Percentiles rank a stretch among this genome's conserved stretches.
phyloP scores from a whole-genome alignment of 2,888 invertebrate species.

The Nephrocerus scutellatus region DNA sequence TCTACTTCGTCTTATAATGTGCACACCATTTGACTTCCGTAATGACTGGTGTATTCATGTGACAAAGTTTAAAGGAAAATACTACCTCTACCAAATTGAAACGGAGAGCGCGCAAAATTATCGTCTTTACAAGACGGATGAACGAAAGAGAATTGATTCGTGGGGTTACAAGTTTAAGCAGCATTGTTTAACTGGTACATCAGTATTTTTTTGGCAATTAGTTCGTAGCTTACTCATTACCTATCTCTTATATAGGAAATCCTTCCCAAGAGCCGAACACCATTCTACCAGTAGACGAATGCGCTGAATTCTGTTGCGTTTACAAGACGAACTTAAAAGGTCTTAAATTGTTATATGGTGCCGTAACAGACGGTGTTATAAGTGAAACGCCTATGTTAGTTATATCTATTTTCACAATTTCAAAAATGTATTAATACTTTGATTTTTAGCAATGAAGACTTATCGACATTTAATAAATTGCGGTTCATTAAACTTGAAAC shows the following conservation, averaged over 20 bases:
- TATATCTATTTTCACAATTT: no score
- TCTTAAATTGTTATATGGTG: constrained; percentile 60
- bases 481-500: constrained; percentile 69
- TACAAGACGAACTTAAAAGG: constrained; percentile 54
- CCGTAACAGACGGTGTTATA: constrained; percentile 66
- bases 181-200: constrained; percentile 57
- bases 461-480: constrained; percentile 27
- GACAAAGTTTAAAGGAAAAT: constrained; percentile 56
- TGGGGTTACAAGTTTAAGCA: constrained; percentile 78
- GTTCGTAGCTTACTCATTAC: no score
- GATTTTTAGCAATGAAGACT: constrained; percentile 12
- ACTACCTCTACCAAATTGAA: constrained; percentile 62
- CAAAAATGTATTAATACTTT: no score
- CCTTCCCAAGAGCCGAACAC: constrained; percentile 39
- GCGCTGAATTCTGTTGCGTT: constrained; percentile 61
- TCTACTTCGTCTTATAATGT: constrained; percentile 58
- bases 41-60: constrained; percentile 68
- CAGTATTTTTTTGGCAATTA: not conserved
- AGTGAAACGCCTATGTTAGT: constrained; percentile 26
- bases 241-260: no score
- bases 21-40: constrained; percentile 60
- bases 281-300: constrained; percentile 55
- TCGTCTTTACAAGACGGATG: constrained; percentile 48
- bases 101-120: constrained; percentile 53
- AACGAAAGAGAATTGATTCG: constrained; percentile 52